Evolutionary conservation across 2,888 invertebrate genomes (phyloP).

Genomic region (Meiosimyza platycephala): DNA sequence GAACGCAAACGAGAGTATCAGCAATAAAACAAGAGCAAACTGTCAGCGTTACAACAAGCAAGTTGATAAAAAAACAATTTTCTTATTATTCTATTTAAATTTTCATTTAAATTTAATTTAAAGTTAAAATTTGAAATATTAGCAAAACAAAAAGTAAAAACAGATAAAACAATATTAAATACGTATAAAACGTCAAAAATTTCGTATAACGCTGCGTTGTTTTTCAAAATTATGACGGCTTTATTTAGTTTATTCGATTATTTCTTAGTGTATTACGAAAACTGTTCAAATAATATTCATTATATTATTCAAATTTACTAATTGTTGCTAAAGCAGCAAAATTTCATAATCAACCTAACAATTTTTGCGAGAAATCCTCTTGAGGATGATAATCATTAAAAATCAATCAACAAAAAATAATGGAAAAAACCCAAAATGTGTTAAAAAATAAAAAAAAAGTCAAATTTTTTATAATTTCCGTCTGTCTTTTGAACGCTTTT

Average conservation of each 20-base stretch:
- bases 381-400: too few species aligned
- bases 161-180: slow-evolving; percentile 5
- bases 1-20: slow-evolving; percentile 33
- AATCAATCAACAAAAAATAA: too few species aligned
- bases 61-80: slow-evolving; percentile 36
- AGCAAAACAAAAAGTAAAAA: not conserved
- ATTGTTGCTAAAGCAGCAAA: too few species aligned
- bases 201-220: slow-evolving; percentile 11
- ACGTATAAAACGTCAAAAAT: slow-evolving; percentile 6
- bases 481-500: not conserved
- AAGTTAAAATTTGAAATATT: slow-evolving; percentile 3
- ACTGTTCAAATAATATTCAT: too few species aligned
- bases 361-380: too few species aligned
- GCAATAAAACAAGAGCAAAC: slow-evolving; percentile 17
- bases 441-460: slow-evolving; percentile 9
- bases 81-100: slow-evolving; percentile 21
- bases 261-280: too few species aligned
- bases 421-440: too few species aligned
- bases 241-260: too few species aligned
- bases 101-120: not conserved
- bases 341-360: too few species aligned
- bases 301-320: too few species aligned
- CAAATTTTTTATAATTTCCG: not conserved
- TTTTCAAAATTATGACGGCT: too few species aligned
- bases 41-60: slow-evolving; percentile 35